Conservation (phyloP, 2,797 vertebrate genomes). For the Danio kyathit region DNA sequence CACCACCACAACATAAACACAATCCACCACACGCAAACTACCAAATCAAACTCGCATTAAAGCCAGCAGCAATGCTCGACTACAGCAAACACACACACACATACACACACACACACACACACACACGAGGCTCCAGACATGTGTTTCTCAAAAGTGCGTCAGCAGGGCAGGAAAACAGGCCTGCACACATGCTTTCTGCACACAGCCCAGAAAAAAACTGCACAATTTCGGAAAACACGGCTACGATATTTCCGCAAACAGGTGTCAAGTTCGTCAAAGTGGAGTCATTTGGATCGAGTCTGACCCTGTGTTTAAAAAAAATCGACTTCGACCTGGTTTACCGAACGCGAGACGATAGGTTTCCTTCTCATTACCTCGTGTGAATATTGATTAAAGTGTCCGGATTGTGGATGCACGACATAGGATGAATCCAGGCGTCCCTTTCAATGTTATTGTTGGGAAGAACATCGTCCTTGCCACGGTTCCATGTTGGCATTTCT, state of each 20-base stretch:
- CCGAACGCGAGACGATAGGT: not conserved
- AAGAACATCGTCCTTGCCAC: slow-evolving; percentile 79
- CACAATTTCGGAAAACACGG: not conserved
- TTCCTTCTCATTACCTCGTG: slow-evolving; percentile 41
- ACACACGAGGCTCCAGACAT: slow-evolving; percentile 25
- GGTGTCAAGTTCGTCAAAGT: slow-evolving; percentile 59
- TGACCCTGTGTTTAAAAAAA: slow-evolving; percentile 18
- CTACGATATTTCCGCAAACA: slow-evolving; percentile 16
- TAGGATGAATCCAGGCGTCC: slow-evolving; percentile 19
- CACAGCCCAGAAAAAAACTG: slow-evolving; percentile 14
- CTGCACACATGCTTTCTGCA: slow-evolving; percentile 30
- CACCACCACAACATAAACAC: not conserved
- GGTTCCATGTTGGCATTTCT: slow-evolving; percentile 83
- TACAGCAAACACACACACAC: not conserved
- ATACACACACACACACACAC: not conserved
- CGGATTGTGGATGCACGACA: not conserved
- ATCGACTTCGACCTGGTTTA: not conserved
- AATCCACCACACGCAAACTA: not conserved
- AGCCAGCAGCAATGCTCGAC: not conserved
- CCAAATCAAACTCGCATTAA: not conserved
- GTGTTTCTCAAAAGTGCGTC: slow-evolving; percentile 35
- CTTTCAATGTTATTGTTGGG: slow-evolving; percentile 71
- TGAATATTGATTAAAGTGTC: slow-evolving; percentile 2
- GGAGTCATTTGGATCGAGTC: slow-evolving; percentile 60
- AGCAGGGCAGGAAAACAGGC: slow-evolving; percentile 44